These are phyloP conservation scores for Choreutis nemorana DNA, from an alignment of 2,888 invertebrate genomes.

Conservation along the genomic window DNA sequence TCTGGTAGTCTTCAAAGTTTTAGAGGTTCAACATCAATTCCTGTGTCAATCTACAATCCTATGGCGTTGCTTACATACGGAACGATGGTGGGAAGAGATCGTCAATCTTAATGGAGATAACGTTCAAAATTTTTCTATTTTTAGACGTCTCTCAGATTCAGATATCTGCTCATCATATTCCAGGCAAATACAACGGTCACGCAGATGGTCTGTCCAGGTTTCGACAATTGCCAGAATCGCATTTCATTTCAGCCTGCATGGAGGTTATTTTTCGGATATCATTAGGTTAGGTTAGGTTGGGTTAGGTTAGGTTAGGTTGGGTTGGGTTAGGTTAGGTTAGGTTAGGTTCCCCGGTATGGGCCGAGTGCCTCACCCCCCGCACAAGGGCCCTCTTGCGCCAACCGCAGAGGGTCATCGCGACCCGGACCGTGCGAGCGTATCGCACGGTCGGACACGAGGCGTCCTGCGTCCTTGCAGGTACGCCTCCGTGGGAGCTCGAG, in stretches of 20 bases:
- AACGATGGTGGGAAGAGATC: slow-evolving; percentile 14
- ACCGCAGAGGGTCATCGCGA: not conserved
- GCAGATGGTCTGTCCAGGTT: slow-evolving; percentile 15
- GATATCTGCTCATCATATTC: slow-evolving; percentile 13
- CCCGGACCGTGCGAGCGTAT: no score
- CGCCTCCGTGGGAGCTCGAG: not conserved
- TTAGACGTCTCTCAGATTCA: slow-evolving; percentile 9
- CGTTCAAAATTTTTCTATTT: slow-evolving; percentile 8
- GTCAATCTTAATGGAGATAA: slow-evolving; percentile 8
- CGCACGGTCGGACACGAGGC: no score
- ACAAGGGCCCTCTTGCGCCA: no score
- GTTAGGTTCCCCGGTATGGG: slow-evolving; percentile 3
- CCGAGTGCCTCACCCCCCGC: no score
- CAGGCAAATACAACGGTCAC: slow-evolving; percentile 19
- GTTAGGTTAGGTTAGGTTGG: slow-evolving; percentile 12
- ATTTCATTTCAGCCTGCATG: not conserved
- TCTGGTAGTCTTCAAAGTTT: slow-evolving; percentile 8
- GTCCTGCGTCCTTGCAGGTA: not conserved
- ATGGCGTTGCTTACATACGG: slow-evolving; percentile 8
- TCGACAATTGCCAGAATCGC: slow-evolving; percentile 1
- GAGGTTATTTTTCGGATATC: slow-evolving; percentile 6
- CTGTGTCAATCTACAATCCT: not conserved
- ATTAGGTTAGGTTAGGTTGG: slow-evolving; percentile 11
- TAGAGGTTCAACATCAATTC: not conserved
- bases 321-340: slow-evolving; percentile 7